These are phyloP conservation scores for Sinohyriopsis cumingii DNA, from an alignment of 2,888 invertebrate species.

Conservation along the genomic window DNA sequence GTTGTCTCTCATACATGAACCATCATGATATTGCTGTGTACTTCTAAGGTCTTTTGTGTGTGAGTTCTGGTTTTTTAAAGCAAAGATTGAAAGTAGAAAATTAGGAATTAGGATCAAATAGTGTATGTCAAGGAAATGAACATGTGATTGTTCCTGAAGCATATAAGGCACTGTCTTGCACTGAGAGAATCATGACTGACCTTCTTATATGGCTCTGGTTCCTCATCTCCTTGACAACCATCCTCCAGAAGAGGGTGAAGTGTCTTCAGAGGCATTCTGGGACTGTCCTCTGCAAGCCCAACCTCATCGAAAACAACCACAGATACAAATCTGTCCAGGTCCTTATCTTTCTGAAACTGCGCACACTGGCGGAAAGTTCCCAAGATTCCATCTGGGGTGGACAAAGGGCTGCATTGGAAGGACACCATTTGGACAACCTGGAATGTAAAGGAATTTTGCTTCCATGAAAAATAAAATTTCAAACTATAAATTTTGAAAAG, in stretches of 20 bases:
- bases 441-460: neutral
- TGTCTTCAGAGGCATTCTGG: conserved; percentile 69
- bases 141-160: too few species aligned
- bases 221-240: conserved; percentile 65
- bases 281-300: conserved; percentile 67
- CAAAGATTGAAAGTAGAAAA: too few species aligned
- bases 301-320: conserved; percentile 69
- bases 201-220: conserved; percentile 58
- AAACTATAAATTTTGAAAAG: too few species aligned
- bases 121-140: too few species aligned
- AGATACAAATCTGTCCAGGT: conserved; percentile 59
- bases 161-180: too few species aligned
- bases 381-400: conserved; percentile 66
- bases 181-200: conserved; percentile 17
- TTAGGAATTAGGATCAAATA: too few species aligned
- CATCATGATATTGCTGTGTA: too few species aligned
- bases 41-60: too few species aligned
- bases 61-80: too few species aligned
- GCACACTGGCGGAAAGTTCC: conserved; percentile 65
- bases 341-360: conserved; percentile 62
- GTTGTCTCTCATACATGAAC: too few species aligned
- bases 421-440: conserved; percentile 68
- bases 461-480: too few species aligned
- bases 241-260: conserved; percentile 68
- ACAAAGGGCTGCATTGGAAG: conserved; percentile 67